phyloP scores from a whole-genome alignment of 2,113 vertebrate genomes.

The Aegotheles bennettii region DNA sequence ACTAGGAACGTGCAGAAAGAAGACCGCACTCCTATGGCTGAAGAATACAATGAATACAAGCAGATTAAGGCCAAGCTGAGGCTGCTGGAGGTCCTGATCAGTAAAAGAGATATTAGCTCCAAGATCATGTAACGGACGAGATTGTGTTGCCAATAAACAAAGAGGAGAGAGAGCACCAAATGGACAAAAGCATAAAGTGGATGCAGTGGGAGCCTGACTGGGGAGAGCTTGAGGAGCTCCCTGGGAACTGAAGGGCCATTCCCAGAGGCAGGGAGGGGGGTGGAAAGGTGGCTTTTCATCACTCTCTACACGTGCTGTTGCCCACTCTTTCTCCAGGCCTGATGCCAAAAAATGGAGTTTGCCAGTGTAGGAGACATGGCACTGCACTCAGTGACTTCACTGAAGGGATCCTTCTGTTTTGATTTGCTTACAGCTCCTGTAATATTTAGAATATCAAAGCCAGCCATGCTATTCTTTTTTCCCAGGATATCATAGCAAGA shows the following conservation, averaged over 20 bases:
- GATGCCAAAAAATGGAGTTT: neutral
- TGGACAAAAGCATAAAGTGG: neutral
- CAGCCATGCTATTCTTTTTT: neutral
- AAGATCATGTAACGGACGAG: slow-evolving; percentile 66
- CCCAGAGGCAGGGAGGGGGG: neutral
- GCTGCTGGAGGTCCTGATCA: slow-evolving; percentile 95
- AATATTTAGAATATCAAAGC: neutral
- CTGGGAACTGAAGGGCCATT: slow-evolving; percentile 17
- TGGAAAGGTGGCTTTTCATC: neutral
- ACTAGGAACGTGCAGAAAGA: slow-evolving; percentile 92
- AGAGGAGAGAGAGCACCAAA: neutral
- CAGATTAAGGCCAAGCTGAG: slow-evolving; percentile 94
- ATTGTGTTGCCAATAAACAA: slow-evolving; percentile 1
- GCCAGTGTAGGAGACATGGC: neutral
- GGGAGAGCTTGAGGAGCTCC: neutral
- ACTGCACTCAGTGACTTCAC: neutral
- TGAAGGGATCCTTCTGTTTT: slow-evolving; percentile 22
- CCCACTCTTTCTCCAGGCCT: neutral
- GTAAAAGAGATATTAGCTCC: slow-evolving; percentile 86
- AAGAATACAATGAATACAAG: slow-evolving; percentile 95
- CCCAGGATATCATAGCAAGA: neutral
- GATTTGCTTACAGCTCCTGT: slow-evolving; percentile 11
- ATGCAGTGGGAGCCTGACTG: neutral
- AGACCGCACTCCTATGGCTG: slow-evolving; percentile 89
- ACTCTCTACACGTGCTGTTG: neutral